Base-by-base conservation (phyloP, 2,797 vertebrate genomes). In the Esox masquinongy region DNA sequence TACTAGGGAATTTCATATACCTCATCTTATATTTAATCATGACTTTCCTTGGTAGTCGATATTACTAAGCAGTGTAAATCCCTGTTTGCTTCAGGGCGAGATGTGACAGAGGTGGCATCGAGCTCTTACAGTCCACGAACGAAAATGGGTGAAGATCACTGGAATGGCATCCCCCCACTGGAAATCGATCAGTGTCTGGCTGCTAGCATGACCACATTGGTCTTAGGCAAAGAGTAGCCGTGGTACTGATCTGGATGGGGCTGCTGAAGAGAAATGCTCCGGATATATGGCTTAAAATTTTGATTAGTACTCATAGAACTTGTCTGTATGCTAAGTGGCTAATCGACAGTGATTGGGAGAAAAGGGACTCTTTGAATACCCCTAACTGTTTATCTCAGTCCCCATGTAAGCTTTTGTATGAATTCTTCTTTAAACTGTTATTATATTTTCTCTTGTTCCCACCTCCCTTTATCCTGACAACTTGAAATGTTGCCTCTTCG, bases 61-160 rank as follows among this genome's bases (percentile, higher is more conserved):
- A 93, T 96, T 96, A 97, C 96, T 97, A 96, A 97, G 96, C 95
- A 95, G 95, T 97, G 94, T 97, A 95, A 97, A 96, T 97, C 96
- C 96, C 96, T 97, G 96, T 97, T 96, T 98, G 96, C 97, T 97
- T 96, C 96, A 97, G 96, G 96, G 96, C 95, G 94, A 96, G 50
- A 72, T 56, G 70, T 71, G 70, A 53, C 95, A 96, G 96, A 97
- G 94, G 96, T 96, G 96, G 93, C 95, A 95, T 94, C 95, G 94
- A 95, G 94, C 95, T 96, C 95, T 96, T 96, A 96, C 95, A 94
- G 93, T 95, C 93, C 93, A 95, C 88, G 94, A 96, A 93, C 92
- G 94, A 94, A 96, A 95, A 95, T 94, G 95, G 94, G 95, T 80
- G 96, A 96, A 97, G 96, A 97, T 95, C 24, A 80, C 94, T 95